phyloP scores from a whole-genome alignment of 2,888 invertebrate species.

The Anoplius nigerrimus region DNA sequence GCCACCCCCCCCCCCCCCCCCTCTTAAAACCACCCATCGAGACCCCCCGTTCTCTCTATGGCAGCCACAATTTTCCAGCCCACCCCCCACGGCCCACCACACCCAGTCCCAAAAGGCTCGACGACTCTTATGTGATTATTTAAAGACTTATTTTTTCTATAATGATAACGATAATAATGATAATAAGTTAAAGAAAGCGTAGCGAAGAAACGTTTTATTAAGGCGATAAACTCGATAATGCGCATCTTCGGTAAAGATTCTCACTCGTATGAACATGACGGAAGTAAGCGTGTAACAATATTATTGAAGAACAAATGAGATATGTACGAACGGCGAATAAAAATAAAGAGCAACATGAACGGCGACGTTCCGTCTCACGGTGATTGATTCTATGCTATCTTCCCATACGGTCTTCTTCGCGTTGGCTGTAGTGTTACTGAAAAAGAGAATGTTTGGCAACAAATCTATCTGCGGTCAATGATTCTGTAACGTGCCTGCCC shows the following conservation, averaged over 20 bases:
- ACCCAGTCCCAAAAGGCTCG: constrained; percentile 57
- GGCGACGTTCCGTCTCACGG: constrained; percentile 20
- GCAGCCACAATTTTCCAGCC: constrained; percentile 11
- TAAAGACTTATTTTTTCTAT: constrained; percentile 75
- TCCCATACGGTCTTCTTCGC: too few relatives aligned
- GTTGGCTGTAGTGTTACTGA: too few relatives aligned
- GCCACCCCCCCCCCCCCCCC: not conserved
- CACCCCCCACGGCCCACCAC: constrained; percentile 17
- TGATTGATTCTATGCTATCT: not conserved
- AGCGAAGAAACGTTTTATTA: constrained; percentile 67
- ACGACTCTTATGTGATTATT: constrained; percentile 74
- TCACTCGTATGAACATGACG: constrained; percentile 52
- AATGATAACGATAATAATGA: constrained; percentile 65
- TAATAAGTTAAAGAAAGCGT: constrained; percentile 61
- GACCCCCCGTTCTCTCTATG: constrained; percentile 15
- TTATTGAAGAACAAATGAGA: constrained; percentile 61
- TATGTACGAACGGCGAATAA: constrained; percentile 69
- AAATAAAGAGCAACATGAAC: constrained; percentile 65
- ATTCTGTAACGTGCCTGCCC: too few relatives aligned
- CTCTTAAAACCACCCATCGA: too few relatives aligned
- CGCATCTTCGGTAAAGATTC: constrained; percentile 56
- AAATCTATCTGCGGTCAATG: too few relatives aligned
- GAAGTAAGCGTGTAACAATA: constrained; percentile 58
- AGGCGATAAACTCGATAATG: constrained; percentile 62
- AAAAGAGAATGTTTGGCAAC: too few relatives aligned